Base-by-base conservation (phyloP, 2,113 vertebrate genomes). In the Egretta garzetta region DNA sequence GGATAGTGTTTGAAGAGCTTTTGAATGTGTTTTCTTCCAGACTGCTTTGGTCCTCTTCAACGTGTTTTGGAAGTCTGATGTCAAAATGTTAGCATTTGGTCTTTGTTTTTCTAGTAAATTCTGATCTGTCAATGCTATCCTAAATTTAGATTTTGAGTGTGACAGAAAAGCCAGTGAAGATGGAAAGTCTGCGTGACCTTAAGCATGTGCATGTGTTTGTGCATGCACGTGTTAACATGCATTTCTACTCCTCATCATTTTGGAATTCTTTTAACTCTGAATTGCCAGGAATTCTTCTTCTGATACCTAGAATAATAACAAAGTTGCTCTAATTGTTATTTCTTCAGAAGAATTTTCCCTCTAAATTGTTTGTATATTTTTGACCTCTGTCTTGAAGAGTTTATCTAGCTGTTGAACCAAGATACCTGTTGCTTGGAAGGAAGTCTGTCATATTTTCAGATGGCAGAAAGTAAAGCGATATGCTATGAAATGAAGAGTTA, bases 191-290 rank as follows among this genome's bases (percentile, higher is more conserved):
- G 3, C 52, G 27, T 35, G 43, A 68, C 79, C 17, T 63, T 74
- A 23, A 77, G 37, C 14, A 1, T 71, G 33, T 0, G 0, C 2
- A 4, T 41, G 19, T 86, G 17, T 55, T 6, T 41, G 18, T 28
- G 30, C 35, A 11, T 0, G 0, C 7, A 4, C 2, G 2, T 80
- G 24, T 89, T 94, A 75, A 45, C 0, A 0, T 30, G 39, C 22
- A 3, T 49, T 68, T 68, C 21, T 73, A 4, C 8, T 68, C 6
- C 14, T 82, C 3, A 0, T 24, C 3, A 37, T 67, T 63, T 64
- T 35, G 14, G 49, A 90, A 47, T 68, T 39, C 24, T 88, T 93
- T 64, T 56, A 59, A 59, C 15, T 80, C 37, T 81, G 13, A 85
- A 33, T 79, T 82, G 17, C 27, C 33, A 64, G 60, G 11, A 85